Percentiles rank a stretch among this genome's conserved stretches.
Evolutionary conservation across 2,888 invertebrate species (phyloP).

Genomic region (Ophion costatus): DNA sequence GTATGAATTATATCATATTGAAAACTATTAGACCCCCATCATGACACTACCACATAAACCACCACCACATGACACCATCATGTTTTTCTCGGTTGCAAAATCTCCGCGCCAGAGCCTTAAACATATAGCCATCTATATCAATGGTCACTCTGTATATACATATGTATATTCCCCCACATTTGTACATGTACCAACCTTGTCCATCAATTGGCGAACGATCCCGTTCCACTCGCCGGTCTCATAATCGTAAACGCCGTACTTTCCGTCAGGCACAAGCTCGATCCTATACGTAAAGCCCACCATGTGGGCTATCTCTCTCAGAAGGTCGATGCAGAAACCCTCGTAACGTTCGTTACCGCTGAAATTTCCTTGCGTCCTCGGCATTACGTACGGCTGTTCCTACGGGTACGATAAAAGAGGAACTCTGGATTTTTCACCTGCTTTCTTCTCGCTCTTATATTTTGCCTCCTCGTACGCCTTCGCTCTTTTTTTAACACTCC

Average conservation of each 20-base stretch:
- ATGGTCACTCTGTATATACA: background rate
- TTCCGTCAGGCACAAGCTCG: constrained; percentile 87
- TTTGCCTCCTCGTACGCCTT: background rate
- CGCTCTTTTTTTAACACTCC: background rate
- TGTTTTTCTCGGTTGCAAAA: no score
- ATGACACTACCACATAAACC: no score
- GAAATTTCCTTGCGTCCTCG: constrained; percentile 84
- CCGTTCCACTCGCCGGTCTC: constrained; percentile 91
- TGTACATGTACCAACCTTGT: constrained; percentile 85
- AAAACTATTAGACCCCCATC: no score
- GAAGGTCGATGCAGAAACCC: constrained; percentile 90
- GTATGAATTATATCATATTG: no score
- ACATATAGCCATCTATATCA: no score
- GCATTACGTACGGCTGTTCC: constrained; percentile 87
- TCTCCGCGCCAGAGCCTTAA: no score
- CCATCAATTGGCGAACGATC: constrained; percentile 87
- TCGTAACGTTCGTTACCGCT: constrained; percentile 88
- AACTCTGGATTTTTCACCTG: constrained; percentile 69
- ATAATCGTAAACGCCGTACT: constrained; percentile 90
- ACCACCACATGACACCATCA: no score
- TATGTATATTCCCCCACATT: background rate
- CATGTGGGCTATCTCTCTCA: constrained; percentile 87
- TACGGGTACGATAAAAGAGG: constrained; percentile 81
- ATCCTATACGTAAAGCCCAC: constrained; percentile 89
- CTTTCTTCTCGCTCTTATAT: constrained; percentile 16